phyloP scores from a whole-genome alignment of 2,888 invertebrate genomes.

The Leucozona laternaria region DNA sequence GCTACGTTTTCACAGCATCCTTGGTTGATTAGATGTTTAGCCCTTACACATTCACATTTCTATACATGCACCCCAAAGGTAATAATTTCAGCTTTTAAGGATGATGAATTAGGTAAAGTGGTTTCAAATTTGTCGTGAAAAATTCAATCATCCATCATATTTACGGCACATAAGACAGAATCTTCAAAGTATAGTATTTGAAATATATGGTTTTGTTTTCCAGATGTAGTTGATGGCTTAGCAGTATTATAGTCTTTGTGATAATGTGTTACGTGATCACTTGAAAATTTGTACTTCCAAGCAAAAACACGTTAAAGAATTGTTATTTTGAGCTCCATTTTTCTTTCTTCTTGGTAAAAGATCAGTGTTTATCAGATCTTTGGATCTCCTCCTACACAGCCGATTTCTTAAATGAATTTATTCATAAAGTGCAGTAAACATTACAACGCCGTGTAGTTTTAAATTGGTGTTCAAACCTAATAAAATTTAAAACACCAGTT shows the following conservation, averaged over 20 bases:
- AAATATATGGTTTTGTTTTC: background rate
- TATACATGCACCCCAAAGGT: background rate
- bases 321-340: too few species aligned
- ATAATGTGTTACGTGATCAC: background rate
- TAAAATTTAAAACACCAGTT: too few species aligned
- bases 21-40: slow-evolving; percentile 21
- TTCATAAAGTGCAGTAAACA: too few species aligned
- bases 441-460: too few species aligned
- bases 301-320: too few species aligned
- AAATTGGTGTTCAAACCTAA: too few species aligned
- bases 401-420: too few species aligned
- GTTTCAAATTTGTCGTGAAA: slow-evolving; percentile 22
- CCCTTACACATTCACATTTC: background rate
- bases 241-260: background rate
- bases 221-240: background rate
- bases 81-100: slow-evolving; percentile 21
- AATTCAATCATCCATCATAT: slow-evolving; percentile 30
- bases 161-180: background rate
- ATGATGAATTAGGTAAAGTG: slow-evolving; percentile 33
- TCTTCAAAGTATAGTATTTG: background rate
- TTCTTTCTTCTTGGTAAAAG: too few species aligned
- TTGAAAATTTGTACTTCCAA: too few species aligned
- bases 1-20: slow-evolving; percentile 2
- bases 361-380: too few species aligned
- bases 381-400: too few species aligned